Conservation (phyloP, 2,113 vertebrate genomes). For the Stomatorhinus ivindoensis region DNA sequence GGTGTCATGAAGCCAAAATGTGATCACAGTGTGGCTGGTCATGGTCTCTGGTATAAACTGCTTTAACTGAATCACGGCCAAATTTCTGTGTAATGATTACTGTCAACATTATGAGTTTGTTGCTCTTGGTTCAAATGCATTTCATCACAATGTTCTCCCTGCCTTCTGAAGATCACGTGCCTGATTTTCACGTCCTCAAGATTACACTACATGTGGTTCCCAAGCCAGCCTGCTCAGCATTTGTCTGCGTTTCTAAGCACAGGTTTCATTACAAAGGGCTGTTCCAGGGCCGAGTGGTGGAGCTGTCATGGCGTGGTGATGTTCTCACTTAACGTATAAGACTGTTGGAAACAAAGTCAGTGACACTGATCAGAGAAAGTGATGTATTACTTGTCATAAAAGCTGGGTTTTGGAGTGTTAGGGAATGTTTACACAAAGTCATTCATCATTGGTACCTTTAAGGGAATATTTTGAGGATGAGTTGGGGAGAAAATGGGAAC, state of each 20-base stretch:
- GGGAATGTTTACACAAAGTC: background rate
- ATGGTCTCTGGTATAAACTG: background rate
- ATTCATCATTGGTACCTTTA: background rate
- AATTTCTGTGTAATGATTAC: background rate
- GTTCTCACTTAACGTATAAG: background rate
- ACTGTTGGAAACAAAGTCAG: background rate
- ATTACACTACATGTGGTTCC: background rate
- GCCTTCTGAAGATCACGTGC: background rate
- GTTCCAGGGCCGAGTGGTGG: background rate
- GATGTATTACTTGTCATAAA: background rate
- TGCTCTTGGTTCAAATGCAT: background rate
- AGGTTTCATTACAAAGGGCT: background rate
- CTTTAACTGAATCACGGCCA: background rate
- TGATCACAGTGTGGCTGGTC: background rate
- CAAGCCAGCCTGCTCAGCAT: background rate
- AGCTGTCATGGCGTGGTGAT: background rate
- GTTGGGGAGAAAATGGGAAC: background rate
- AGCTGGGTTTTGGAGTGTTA: background rate
- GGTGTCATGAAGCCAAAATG: background rate
- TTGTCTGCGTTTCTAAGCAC: background rate
- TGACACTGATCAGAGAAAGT: background rate
- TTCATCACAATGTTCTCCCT: background rate
- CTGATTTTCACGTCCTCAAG: background rate
- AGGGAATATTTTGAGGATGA: background rate
- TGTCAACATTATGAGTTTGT: background rate